phyloP scores from a whole-genome alignment of 53 echinoderm and acorn worm species.

The Luidia sarsii region DNA sequence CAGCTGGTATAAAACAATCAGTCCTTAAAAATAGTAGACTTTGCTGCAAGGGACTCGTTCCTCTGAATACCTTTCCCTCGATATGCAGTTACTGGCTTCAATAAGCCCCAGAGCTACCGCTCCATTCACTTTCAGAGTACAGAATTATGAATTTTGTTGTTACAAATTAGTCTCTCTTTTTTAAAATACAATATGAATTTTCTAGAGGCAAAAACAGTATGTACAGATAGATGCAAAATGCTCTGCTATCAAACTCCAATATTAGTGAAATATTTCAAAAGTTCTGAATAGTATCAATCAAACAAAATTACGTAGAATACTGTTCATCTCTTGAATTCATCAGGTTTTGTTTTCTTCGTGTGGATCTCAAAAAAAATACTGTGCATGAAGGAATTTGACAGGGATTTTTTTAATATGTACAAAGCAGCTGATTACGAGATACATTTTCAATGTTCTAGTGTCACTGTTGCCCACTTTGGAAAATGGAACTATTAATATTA shows the following conservation, averaged over 20 bases:
- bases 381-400: not conserved
- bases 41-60: not conserved
- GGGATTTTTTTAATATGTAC: too few relatives aligned
- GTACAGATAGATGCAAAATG: conserved; percentile 25
- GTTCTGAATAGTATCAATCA: conserved; percentile 41
- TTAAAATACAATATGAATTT: conserved; percentile 51
- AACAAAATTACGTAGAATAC: conserved; percentile 40
- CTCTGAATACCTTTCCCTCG: not conserved
- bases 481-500: too few relatives aligned
- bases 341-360: too few relatives aligned
- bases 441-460: too few relatives aligned
- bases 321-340: too few relatives aligned
- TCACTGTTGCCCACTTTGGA: too few relatives aligned
- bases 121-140: conserved; percentile 10
- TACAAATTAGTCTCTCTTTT: conserved; percentile 17
- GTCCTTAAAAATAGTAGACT: not conserved
- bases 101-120: conserved; percentile 7
- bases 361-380: not conserved
- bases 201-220: conserved; percentile 45
- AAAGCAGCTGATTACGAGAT: too few relatives aligned
- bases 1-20: conserved; percentile 6
- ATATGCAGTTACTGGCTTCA: not conserved
- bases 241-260: conserved; percentile 11
- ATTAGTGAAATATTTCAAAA: conserved; percentile 36
- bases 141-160: conserved; percentile 15